Conservation (phyloP, 2,888 invertebrate species). For the Steinernema hermaphroditum region DNA sequence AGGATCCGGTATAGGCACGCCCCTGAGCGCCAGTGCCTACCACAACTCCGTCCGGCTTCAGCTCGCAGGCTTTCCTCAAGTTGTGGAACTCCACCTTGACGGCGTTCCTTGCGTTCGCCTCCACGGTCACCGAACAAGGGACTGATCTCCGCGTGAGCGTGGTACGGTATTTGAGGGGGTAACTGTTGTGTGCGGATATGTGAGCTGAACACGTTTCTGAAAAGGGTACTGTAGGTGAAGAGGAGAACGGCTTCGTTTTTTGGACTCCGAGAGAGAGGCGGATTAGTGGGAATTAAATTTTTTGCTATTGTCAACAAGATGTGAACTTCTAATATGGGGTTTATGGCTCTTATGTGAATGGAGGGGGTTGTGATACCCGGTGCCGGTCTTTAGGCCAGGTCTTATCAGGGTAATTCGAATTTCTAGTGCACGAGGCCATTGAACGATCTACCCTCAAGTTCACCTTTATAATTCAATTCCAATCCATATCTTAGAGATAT, state of each 20-base stretch:
- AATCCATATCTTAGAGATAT: too few species aligned
- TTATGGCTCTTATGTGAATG: not conserved
- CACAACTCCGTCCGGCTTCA: not conserved
- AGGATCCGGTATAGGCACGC: not conserved
- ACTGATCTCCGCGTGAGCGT: not conserved
- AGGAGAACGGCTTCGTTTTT: not conserved
- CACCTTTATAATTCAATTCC: too few species aligned
- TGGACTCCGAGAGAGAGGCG: not conserved
- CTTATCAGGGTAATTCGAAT: not conserved
- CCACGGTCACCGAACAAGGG: not conserved
- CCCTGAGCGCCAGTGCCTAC: not conserved
- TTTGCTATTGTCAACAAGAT: not conserved
- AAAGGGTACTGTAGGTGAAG: not conserved
- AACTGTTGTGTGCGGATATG: not conserved
- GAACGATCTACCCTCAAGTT: too few species aligned
- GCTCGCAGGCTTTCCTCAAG: not conserved
- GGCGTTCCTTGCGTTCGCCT: not conserved
- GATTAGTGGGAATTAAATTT: not conserved
- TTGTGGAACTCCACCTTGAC: constrained; percentile 6
- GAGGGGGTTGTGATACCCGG: too few species aligned
- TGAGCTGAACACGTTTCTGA: not conserved
- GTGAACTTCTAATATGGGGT: not conserved
- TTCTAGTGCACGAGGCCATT: not conserved
- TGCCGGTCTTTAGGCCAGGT: too few species aligned
- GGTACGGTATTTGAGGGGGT: not conserved